Percentiles rank a stretch among this genome's conserved stretches.
Conservation (phyloP, 2,888 invertebrate genomes). For the Eledone cirrhosa region DNA sequence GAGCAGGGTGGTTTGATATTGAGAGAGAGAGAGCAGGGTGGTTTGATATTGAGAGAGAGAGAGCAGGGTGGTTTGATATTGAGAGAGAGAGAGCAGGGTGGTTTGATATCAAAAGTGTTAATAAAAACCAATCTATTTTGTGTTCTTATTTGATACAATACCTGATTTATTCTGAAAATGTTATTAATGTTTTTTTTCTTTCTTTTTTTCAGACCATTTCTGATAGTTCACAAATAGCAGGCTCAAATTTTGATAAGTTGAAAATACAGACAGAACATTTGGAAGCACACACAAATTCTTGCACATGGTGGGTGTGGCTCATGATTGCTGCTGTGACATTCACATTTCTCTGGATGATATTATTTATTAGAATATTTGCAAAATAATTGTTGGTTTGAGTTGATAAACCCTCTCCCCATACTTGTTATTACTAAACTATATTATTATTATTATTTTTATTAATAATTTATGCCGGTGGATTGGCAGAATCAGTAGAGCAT, state of each 20-base stretch:
- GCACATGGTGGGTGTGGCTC: conserved; percentile 95
- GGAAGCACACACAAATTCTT: conserved; percentile 86
- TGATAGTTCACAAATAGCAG: conserved; percentile 81
- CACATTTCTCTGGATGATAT: conserved; percentile 90
- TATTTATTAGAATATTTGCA: conserved; percentile 91
- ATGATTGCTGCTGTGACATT: conserved; percentile 85
- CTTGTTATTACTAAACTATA: no score
- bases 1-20: no score
- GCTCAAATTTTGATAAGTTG: conserved; percentile 80
- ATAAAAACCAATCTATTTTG: no score
- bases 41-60: no score
- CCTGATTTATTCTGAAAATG: background rate
- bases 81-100: no score
- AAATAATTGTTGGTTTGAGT: conserved; percentile 34
- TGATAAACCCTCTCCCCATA: no score
- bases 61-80: no score
- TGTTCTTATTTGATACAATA: background rate
- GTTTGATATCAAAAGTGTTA: no score
- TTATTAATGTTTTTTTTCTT: conserved; percentile 3
- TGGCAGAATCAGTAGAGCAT: no score
- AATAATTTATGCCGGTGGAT: no score
- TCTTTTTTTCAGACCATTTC: conserved; percentile 73
- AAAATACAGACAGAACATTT: conserved; percentile 83
- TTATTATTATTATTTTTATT: no score
- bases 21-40: no score